Evolutionary conservation across 2,113 vertebrate species (phyloP).

Genomic region (Phalacrocorax carbo): DNA sequence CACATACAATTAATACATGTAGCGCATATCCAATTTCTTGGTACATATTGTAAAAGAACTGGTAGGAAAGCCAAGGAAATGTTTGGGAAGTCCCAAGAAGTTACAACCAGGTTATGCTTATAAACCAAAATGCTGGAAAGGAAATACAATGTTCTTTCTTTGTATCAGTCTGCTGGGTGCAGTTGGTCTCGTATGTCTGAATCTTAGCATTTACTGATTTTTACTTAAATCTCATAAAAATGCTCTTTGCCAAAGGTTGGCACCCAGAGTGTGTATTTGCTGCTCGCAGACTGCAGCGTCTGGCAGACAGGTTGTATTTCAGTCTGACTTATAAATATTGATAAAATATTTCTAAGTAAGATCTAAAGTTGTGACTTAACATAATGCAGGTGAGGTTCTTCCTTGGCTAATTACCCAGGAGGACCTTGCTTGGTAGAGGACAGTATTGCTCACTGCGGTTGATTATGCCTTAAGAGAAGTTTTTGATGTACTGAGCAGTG

Average conservation of each 20-base stretch:
- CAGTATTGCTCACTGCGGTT: not conserved
- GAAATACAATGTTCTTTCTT: not conserved
- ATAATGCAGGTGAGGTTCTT: not conserved
- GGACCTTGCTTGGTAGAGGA: not conserved
- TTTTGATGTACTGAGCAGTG: not conserved
- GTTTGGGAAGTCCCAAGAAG: slow-evolving; percentile 30
- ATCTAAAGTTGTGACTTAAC: not conserved
- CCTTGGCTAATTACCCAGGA: not conserved
- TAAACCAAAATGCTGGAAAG: slow-evolving; percentile 16
- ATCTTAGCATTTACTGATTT: not conserved
- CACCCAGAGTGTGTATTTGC: not conserved
- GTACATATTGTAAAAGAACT: slow-evolving; percentile 8
- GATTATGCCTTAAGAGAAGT: not conserved
- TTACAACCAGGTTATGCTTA: slow-evolving; percentile 41
- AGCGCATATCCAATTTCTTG: slow-evolving; percentile 42
- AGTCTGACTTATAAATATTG: not conserved
- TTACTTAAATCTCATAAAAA: slow-evolving; percentile 26
- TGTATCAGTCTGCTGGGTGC: slow-evolving; percentile 12
- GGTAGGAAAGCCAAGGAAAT: slow-evolving; percentile 21
- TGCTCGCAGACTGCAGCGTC: not conserved
- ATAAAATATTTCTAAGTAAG: not conserved
- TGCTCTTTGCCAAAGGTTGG: not conserved
- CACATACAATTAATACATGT: slow-evolving; percentile 30
- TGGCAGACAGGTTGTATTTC: slow-evolving; percentile 42
- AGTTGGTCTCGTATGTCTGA: slow-evolving; percentile 3